These are phyloP conservation scores for Ursus arctos DNA, from an alignment of 2,113 vertebrate species.

Conservation along the genomic window DNA sequence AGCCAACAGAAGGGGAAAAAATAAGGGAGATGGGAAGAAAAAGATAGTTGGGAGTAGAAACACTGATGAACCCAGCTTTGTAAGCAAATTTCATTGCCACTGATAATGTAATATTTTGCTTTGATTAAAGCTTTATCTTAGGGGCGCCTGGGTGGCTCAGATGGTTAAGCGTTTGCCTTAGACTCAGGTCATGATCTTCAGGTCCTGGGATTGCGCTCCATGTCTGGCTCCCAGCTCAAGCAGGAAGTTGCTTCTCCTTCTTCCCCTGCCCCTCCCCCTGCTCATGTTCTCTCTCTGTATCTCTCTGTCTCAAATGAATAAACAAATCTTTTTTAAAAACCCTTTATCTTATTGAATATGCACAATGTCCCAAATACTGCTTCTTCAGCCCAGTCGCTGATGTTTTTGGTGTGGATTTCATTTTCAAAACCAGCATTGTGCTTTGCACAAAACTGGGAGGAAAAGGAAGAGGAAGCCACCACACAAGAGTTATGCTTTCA, in stretches of 20 bases:
- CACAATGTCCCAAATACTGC: background rate
- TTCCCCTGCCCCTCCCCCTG: too few relatives aligned
- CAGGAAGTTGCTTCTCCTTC: too few relatives aligned
- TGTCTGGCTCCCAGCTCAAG: too few relatives aligned
- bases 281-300: too few relatives aligned
- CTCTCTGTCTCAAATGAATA: too few relatives aligned
- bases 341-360: background rate
- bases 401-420: background rate
- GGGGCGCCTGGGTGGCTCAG: too few relatives aligned
- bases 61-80: slow-evolving; percentile 65
- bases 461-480: background rate
- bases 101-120: slow-evolving; percentile 71
- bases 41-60: slow-evolving; percentile 65
- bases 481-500: background rate
- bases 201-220: too few relatives aligned
- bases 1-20: slow-evolving; percentile 47
- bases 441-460: background rate
- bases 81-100: slow-evolving; percentile 61
- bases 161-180: too few relatives aligned
- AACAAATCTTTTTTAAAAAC: too few relatives aligned
- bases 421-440: slow-evolving; percentile 51
- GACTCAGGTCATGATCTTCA: too few relatives aligned
- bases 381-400: background rate
- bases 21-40: slow-evolving; percentile 40
- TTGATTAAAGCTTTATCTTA: slow-evolving; percentile 60